Evolutionary conservation across 2,888 invertebrate species (phyloP).

Genomic region (Atethmia centrago): DNA sequence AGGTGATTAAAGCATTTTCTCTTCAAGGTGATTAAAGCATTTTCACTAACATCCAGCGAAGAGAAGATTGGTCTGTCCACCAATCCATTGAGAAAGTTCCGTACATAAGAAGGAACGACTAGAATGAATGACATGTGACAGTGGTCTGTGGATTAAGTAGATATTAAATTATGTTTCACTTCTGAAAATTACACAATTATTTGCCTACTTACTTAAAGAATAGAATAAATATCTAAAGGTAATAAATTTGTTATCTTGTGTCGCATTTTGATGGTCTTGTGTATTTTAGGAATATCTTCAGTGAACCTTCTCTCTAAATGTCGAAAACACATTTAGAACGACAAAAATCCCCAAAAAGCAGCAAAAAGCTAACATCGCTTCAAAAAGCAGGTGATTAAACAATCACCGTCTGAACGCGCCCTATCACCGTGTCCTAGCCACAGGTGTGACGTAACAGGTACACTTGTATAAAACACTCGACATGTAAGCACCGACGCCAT

Average conservation of each 20-base stretch:
- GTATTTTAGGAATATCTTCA: neutral
- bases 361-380: neutral
- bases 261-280: neutral
- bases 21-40: neutral
- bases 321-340: neutral
- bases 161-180: no score
- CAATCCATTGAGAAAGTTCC: neutral
- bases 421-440: conserved; percentile 79
- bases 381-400: conserved; percentile 2
- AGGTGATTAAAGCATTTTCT: no score
- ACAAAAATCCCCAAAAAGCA: neutral
- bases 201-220: no score
- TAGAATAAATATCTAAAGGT: no score
- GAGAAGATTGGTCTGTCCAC: neutral
- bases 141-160: neutral
- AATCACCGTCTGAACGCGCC: conserved; percentile 55
- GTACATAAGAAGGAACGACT: neutral
- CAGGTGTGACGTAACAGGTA: conserved; percentile 88
- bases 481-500: conserved; percentile 81
- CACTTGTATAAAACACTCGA: conserved; percentile 85
- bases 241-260: neutral
- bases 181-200: no score
- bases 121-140: neutral
- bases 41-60: neutral
- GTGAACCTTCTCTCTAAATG: neutral